Base-by-base conservation (phyloP, 1,140 invertebrate genomes). In the Drosophila watanabei region DNA sequence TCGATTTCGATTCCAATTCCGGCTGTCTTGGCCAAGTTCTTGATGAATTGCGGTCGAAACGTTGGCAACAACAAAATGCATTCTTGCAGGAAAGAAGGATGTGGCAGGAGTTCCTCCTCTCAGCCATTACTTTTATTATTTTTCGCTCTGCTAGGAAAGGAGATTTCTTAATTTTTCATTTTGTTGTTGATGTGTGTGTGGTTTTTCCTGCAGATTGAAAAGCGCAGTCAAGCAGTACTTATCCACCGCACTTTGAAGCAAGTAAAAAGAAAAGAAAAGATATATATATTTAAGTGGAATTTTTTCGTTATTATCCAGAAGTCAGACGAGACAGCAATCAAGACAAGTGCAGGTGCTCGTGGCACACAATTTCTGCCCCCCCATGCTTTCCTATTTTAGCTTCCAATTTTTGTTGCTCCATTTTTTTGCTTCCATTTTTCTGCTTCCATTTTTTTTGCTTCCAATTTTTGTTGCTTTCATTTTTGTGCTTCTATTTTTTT, bases 151-250 rank as follows among this genome's bases (percentile, higher is more conserved):
- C 18, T 30, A 35, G 28, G 46, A 45, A 66, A 30, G 32, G 32
- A 68, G 64, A 66, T 80, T 84, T 85, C 82, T 81, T 85, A 85
- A 86, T 85, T 85, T 84, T 52, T 75, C 78, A 75, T 73, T 75
- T 71, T 70, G 65, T 57, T 46, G 51, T 41, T 30, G 9, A 11
- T 57, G 46, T 45, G 39, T 39, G 18, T 37, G 57, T 60, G 52
- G 18, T 43, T 16, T 46, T 37, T 18, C 20, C 28, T n/a, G 70
- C 51, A 82, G 86, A 90, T 90, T 89, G 86, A 82, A 89, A 88
- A 90, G 86, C 75, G 86, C 85, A 88, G 81, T 89, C 73, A 89
- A 90, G 81, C 85, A 90, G 46, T 66, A 45, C 52, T 68, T 46
- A 59, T 46, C 48, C 75, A 52, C 37, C 65, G 46, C 24, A 28